Base-by-base conservation (phyloP, 2,113 vertebrate genomes). In the Pongo abelii region DNA sequence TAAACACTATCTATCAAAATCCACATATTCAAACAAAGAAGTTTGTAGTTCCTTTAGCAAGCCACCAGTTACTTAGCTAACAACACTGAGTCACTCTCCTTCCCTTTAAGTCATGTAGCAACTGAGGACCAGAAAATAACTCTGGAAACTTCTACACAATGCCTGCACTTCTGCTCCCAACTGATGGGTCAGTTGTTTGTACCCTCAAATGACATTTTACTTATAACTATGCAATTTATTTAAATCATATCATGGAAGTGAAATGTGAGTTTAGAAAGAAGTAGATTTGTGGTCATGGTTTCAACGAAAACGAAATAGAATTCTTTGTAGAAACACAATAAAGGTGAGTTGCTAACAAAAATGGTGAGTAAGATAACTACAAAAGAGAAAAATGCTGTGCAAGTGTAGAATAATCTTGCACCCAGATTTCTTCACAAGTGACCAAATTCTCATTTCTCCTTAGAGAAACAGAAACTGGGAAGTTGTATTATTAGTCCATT, bases 101-200 rank as follows among this genome's bases (percentile, higher is more conserved):
- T 35, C 61, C 61, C 50, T 4, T 2, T 20, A 48, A 17, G n/a
- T 50, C 57, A 6, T 13, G 4, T 18, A 12, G 12, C 10, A 16
- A 18, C 50, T 12, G n/a, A 55, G 38, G 46, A 46, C 75, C 75
- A 18, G 43, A 55, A 40, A n/a, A 35, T 14, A 52, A 55, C 40
- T 16, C 8, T 50, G 75, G 75, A 48, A 32, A 30, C 43, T 48
- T 69, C 6, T 7, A 1, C 0, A 0, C 5, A 6, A 20, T 13
- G 32, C 18, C 13, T 18, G 0, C 17, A 40, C 38, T 43, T 74
- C 23, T 64, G 18, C 35, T n/a, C 52, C 61, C 22, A 20, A 0
- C 3, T 20, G 22, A 8, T 30, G 55, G 5, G 1, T 69, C 22
- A 13, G 25, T 52, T 38, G 38, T 38, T 17, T 50, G 38, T 55